Percentiles rank a stretch among this genome's conserved stretches.
Conservation (phyloP, 2,797 vertebrate species). For the Gallirallus australis region DNA sequence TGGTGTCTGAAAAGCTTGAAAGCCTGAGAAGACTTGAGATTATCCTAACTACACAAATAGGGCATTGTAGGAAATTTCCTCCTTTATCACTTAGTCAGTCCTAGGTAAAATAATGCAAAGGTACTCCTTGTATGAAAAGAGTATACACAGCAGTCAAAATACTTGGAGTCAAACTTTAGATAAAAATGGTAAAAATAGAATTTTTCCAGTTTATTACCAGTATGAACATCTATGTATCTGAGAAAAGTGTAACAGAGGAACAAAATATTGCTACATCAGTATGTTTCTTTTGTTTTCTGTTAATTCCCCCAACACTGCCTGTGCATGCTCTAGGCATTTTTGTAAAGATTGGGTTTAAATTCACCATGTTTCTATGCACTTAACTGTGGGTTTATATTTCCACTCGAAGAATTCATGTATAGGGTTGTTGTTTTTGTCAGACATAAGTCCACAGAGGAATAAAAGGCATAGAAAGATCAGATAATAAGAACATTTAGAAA, state of each 20-base stretch:
- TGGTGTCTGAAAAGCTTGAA: slow-evolving; percentile 1
- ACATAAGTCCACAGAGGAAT: neutral
- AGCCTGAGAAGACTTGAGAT: slow-evolving; percentile 2
- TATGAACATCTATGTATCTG: neutral
- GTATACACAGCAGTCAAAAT: neutral
- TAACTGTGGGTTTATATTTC: slow-evolving; percentile 26
- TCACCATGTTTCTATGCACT: slow-evolving; percentile 16
- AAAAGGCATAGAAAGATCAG: slow-evolving; percentile 14
- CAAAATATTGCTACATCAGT: neutral
- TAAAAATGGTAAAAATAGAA: neutral
- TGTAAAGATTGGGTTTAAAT: slow-evolving; percentile 28
- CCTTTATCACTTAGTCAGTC: neutral
- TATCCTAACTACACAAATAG: neutral
- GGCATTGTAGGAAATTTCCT: neutral
- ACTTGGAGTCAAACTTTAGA: neutral
- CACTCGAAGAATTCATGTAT: neutral
- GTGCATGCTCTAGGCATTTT: slow-evolving; percentile 19
- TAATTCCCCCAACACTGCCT: slow-evolving; percentile 6
- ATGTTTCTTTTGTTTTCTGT: slow-evolving; percentile 31
- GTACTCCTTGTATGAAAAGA: neutral
- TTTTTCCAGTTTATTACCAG: neutral
- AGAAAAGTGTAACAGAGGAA: neutral
- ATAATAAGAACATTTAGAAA: slow-evolving; percentile 42
- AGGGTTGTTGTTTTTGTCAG: neutral
- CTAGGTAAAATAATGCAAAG: neutral